phyloP scores from a whole-genome alignment of 2,113 vertebrate species.

The Turnix velox region DNA sequence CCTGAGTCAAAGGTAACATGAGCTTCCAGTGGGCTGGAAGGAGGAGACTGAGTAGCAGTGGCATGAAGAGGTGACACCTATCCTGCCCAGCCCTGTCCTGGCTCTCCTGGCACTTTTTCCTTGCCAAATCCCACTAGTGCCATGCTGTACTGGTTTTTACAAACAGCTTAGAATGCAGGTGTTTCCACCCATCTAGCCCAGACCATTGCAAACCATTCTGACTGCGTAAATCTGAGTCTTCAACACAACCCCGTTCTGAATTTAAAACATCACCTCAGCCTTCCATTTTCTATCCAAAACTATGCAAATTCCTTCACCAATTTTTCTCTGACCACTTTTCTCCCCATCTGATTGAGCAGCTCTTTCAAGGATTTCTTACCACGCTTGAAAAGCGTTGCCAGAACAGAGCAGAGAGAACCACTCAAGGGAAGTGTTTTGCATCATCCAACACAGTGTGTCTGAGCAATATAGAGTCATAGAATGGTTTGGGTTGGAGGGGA shows the following conservation, averaged over 20 bases:
- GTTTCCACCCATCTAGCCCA: not conserved
- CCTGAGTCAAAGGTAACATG: not conserved
- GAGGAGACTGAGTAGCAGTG: not conserved
- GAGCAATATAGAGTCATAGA: too few species aligned
- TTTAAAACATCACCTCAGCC: not conserved
- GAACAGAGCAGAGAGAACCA: not conserved
- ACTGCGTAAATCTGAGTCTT: not conserved
- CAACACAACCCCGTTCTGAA: not conserved
- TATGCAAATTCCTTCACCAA: not conserved
- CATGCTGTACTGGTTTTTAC: not conserved
- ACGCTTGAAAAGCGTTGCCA: not conserved
- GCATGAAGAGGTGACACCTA: not conserved
- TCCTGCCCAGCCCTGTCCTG: not conserved
- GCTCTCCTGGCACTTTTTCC: not conserved
- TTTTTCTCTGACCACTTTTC: not conserved
- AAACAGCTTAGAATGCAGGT: not conserved
- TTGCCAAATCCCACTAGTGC: not conserved
- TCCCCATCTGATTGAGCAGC: fast-evolving
- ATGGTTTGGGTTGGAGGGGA: too few species aligned
- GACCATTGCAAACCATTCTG: not conserved
- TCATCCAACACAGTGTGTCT: not conserved
- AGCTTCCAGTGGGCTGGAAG: not conserved
- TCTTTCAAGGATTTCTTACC: not conserved
- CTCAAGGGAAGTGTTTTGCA: not conserved
- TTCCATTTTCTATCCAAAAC: not conserved